These are phyloP conservation scores for Stichodactyla mertensii DNA, from an alignment of 64 coral and sea anemone species.

Conservation along the genomic window DNA sequence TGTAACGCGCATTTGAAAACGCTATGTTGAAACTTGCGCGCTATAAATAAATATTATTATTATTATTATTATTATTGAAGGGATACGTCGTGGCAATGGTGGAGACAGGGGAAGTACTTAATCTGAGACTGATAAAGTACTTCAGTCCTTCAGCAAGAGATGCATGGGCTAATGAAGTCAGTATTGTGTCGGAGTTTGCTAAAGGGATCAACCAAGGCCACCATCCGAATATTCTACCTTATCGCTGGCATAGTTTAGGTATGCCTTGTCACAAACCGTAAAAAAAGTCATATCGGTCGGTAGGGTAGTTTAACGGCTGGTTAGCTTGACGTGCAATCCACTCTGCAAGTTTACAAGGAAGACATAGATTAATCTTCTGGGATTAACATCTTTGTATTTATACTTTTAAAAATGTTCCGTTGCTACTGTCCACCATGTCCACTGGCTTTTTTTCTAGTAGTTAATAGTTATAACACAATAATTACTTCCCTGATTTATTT, in stretches of 20 bases:
- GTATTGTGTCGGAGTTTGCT: neutral
- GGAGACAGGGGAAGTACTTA: neutral
- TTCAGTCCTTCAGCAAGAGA: neutral
- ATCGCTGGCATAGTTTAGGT: constrained; percentile 1
- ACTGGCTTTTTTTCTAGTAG: too few relatives aligned
- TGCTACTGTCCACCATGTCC: too few relatives aligned
- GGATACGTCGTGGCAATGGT: neutral
- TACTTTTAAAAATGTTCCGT: too few relatives aligned
- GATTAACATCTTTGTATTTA: too few relatives aligned
- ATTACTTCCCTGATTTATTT: too few relatives aligned
- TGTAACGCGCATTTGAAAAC: too few relatives aligned
- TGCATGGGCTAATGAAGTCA: neutral
- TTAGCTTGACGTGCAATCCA: neutral
- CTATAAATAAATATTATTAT: too few relatives aligned
- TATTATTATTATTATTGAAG: too few relatives aligned
- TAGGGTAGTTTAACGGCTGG: too few relatives aligned
- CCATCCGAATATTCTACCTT: neutral
- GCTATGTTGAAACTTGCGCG: too few relatives aligned
- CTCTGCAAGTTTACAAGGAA: neutral
- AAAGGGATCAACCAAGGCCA: neutral
- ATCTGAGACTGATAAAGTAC: neutral
- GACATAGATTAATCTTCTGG: too few relatives aligned
- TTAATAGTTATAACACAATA: too few relatives aligned
- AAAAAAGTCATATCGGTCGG: neutral
- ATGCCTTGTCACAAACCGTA: neutral